Conservation (phyloP, 2,113 vertebrate genomes). For the Brienomyrus longianalis region DNA sequence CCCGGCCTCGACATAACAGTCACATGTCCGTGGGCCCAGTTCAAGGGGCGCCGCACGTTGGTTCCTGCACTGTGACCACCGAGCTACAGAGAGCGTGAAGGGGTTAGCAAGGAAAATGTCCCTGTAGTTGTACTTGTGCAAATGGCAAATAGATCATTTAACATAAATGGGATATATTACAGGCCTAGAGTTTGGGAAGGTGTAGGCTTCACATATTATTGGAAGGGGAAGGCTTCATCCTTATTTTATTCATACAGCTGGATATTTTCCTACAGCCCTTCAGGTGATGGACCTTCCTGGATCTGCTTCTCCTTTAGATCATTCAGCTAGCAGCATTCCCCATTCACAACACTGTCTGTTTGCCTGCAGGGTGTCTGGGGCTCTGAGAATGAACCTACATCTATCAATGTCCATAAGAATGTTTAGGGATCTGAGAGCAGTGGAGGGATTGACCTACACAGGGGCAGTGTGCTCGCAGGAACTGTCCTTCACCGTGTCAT, state of each 20-base stretch:
- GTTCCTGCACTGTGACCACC: background rate
- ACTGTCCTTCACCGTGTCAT: background rate
- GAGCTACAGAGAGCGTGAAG: background rate
- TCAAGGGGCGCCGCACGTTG: background rate
- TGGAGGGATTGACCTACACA: background rate
- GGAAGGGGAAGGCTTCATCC: background rate
- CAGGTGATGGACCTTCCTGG: background rate
- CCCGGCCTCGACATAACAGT: background rate
- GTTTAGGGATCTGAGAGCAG: background rate
- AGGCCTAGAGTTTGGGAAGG: background rate
- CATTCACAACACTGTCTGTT: background rate
- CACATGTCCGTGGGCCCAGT: background rate
- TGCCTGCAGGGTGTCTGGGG: background rate
- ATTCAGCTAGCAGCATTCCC: background rate
- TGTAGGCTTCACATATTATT: background rate
- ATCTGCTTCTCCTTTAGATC: background rate
- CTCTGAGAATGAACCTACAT: background rate
- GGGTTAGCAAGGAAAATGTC: background rate
- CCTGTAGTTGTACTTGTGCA: background rate
- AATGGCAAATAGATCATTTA: background rate
- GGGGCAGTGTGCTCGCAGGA: background rate
- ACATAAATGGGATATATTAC: background rate
- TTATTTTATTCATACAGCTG: background rate
- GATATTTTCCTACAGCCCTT: background rate
- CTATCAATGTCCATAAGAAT: background rate